These are phyloP conservation scores for Boulengeromyrus knoepffleri DNA, from an alignment of 2,113 vertebrate species.

Conservation along the genomic window DNA sequence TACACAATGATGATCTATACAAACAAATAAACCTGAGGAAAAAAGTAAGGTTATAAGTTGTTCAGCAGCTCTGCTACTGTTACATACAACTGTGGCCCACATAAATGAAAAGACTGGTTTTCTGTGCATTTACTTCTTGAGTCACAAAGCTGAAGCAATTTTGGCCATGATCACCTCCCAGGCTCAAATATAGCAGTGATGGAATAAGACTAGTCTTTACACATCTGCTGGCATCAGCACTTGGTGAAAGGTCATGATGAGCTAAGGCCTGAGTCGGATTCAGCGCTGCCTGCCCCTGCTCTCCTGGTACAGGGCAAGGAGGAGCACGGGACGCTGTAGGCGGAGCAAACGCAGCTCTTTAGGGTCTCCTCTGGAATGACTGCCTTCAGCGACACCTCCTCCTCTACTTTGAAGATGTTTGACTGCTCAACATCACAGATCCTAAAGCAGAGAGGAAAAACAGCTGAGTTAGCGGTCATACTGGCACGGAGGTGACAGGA, in stretches of 20 bases:
- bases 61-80: neutral
- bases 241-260: slow-evolving; percentile 43
- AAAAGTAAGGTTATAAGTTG: neutral
- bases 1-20: neutral
- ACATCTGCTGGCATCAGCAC: neutral
- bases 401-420: slow-evolving; percentile 90
- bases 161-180: neutral
- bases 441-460: slow-evolving; percentile 47
- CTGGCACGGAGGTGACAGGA: neutral
- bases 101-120: neutral
- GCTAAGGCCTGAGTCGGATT: slow-evolving; percentile 58
- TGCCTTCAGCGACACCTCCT: slow-evolving; percentile 74
- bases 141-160: neutral
- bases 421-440: slow-evolving; percentile 85
- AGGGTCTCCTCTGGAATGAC: slow-evolving; percentile 75
- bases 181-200: neutral
- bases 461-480: neutral
- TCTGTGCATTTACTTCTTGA: neutral
- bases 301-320: slow-evolving; percentile 34
- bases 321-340: slow-evolving; percentile 65
- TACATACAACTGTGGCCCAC: neutral
- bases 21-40: slow-evolving; percentile 10
- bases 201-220: neutral
- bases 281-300: slow-evolving; percentile 20
- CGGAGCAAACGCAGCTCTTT: slow-evolving; percentile 72